Conservation (phyloP, 2,888 invertebrate genomes). For the Caenorhabditis sp. region DNA sequence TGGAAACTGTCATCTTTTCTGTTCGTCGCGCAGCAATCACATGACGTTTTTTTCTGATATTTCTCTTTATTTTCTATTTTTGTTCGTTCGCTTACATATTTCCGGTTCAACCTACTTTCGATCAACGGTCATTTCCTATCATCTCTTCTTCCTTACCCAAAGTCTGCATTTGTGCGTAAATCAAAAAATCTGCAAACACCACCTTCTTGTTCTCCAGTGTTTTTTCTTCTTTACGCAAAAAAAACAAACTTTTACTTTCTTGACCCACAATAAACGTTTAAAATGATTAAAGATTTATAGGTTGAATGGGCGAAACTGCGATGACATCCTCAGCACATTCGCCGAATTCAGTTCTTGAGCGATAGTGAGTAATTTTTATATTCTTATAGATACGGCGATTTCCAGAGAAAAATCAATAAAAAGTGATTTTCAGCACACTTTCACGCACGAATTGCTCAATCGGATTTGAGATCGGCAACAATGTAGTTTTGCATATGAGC, state of each 20-base stretch:
- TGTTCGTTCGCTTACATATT: too few relatives aligned
- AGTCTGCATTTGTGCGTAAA: not conserved
- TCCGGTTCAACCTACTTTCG: too few relatives aligned
- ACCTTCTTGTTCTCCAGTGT: not conserved
- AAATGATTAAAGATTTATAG: not conserved
- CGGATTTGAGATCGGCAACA: constrained; percentile 57
- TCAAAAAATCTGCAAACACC: not conserved
- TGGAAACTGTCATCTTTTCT: too few relatives aligned
- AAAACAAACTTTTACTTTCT: not conserved
- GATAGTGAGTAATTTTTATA: constrained; percentile 26
- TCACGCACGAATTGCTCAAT: constrained; percentile 47
- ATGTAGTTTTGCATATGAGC: constrained; percentile 52
- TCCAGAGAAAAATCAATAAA: not conserved
- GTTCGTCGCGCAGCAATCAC: too few relatives aligned
- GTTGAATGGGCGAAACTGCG: not conserved
- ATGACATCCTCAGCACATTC: constrained; percentile 23
- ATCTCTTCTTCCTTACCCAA: too few relatives aligned
- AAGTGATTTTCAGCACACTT: constrained; percentile 55
- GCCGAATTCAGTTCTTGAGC: constrained; percentile 36
- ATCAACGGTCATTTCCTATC: too few relatives aligned
- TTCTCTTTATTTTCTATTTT: too few relatives aligned
- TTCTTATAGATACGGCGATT: not conserved
- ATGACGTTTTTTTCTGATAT: too few relatives aligned
- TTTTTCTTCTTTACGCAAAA: not conserved
- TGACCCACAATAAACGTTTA: not conserved